Base-by-base conservation (phyloP, 2,888 invertebrate species). In the Aporophyla lueneburgensis region DNA sequence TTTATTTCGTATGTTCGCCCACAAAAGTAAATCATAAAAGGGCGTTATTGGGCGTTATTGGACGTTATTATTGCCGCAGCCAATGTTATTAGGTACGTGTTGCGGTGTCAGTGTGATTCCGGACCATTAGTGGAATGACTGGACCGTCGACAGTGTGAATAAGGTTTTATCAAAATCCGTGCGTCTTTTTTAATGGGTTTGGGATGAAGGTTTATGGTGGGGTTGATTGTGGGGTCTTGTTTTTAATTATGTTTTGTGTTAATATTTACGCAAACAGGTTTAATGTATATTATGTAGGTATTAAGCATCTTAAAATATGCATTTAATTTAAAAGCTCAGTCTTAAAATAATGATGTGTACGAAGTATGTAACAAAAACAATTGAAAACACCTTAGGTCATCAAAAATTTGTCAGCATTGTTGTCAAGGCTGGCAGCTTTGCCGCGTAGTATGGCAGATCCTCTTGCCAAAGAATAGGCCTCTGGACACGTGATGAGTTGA, bases 11-110 rank as follows among this genome's bases (percentile, higher is more conserved):
- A 88, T 90, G 90, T 93, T 91, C 88, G 87, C 51, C 80, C 89
- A 92, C 89, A 91, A 90, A 93, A 93, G 92, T 95, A 95, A 96
- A 95, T 96, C 95, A 95, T 92, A 91, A 89, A 91, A 87, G 91
- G 88, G 86, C 91, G 92, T 95, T 95, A 96, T 95, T 95, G 93
- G 94, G 86, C 91, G 92, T 95, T 95, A 96, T 95, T 95, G 93
- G 94, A 93, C 94, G 89, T 92, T 94, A 93, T 95, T 95, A 95
- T 94, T 93, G 94, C 94, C 84, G 78, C 80, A 84, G 87, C 87
- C 91, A 86, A 90, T 91, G 90, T 92, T 93, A 92, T 93, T 93
- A 93, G 90, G 89, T 88, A 89, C 88, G 87, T 89, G 92, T 88
- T 78, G 87, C 82, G 72, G 88, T 61, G 43, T 33, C 16, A 33